Percentiles rank a stretch among this genome's conserved stretches.
Conservation (phyloP, 2,113 vertebrate genomes). For the Prietella phreatophila region DNA sequence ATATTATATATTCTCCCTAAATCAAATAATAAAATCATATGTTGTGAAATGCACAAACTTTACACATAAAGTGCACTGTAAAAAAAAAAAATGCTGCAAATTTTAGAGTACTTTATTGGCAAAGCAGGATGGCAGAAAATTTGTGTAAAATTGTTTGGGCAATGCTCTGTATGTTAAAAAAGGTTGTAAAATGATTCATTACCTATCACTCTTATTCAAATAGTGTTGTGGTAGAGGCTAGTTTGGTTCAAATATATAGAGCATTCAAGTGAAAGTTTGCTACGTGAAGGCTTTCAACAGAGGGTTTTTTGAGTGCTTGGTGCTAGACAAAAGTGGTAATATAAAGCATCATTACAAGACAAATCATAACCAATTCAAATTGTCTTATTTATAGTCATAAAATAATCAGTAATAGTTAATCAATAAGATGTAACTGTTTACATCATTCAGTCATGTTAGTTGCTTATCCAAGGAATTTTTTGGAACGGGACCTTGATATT, state of each 20-base stretch:
- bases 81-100: too few relatives aligned
- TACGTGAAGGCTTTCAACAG: background rate
- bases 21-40: too few relatives aligned
- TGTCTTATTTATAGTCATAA: background rate
- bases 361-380: background rate
- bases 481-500: background rate
- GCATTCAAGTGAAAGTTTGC: background rate
- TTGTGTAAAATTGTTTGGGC: too few relatives aligned
- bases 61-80: background rate
- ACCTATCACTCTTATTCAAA: background rate
- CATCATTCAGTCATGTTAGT: background rate
- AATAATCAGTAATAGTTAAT: background rate
- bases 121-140: too few relatives aligned
- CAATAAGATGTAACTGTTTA: background rate
- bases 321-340: background rate
- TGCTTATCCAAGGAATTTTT: background rate
- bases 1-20: too few relatives aligned
- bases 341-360: background rate
- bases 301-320: background rate
- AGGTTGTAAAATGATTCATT: background rate
- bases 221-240: background rate
- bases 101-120: too few relatives aligned
- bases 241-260: background rate
- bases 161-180: background rate
- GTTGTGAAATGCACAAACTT: background rate